Base-by-base conservation (phyloP, 2,113 vertebrate species). In the Alethe castanea region DNA sequence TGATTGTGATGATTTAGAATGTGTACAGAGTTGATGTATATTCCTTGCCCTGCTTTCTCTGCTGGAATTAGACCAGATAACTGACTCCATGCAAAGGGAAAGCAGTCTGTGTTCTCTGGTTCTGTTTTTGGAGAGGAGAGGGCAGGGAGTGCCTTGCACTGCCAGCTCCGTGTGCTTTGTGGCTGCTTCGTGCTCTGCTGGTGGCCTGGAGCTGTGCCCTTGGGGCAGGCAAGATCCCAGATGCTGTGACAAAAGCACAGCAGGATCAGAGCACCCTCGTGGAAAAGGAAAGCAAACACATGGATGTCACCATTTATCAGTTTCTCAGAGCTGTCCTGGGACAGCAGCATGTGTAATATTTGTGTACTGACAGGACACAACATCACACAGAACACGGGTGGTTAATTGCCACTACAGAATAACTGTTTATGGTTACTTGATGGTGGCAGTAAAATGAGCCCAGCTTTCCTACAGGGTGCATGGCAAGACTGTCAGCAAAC, bases 81-180 rank as follows among this genome's bases (percentile, higher is more conserved):
- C 36, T 19, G 45, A 26, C 8, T 89, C 44, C 25, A 79, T 26
- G 72, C 9, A 16, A 40, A 81, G 52, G 81, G 64, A 86, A 64
- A 52, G 7, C 42, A 18, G 26, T 35, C 74, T 33, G 26, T 42
- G 54, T 18, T 22, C 36, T 16, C 28, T 5, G 11, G 33, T 33
- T 19, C 57, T 50, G 29, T 44, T 71, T 45, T 24, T 22, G 78
- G 48, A 22, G 42, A 24, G 53, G 31, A 24, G 25, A 40, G 53
- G n/a, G 56, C 28, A 73, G 22, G 20, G 20, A 26, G 42, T 1
- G 42, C 62, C n/a, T 8, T 5, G 44, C 9, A 12, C 36, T 26
- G 61, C 24, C 61, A 56, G 71, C 66, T 69, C 53, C 0, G 0
- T 2, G 16, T 9, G 44, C 4, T 48, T 31, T 0, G 1, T 19